Conservation (phyloP, 2,113 vertebrate genomes). For the Triplophysa dalaica region DNA sequence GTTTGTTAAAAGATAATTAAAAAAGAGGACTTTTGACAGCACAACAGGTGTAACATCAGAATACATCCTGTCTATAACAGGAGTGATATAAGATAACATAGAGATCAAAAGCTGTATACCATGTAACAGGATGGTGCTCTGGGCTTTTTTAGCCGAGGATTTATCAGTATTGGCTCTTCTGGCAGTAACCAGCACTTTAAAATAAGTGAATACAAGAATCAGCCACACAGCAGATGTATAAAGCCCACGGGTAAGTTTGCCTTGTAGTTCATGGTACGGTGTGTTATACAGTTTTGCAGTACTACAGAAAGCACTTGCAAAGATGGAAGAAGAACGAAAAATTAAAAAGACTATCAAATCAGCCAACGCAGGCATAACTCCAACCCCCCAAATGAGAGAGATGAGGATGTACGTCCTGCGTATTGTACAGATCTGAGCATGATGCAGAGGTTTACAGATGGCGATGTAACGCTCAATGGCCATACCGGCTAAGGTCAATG, state of each 20-base stretch:
- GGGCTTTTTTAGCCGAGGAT: slow-evolving; percentile 59
- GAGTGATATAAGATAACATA: slow-evolving; percentile 56
- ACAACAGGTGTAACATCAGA: slow-evolving; percentile 1
- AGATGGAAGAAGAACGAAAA: slow-evolving; percentile 56
- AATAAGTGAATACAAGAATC: slow-evolving; percentile 61
- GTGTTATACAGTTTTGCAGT: slow-evolving; percentile 37
- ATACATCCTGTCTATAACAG: slow-evolving; percentile 37
- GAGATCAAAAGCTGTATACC: slow-evolving; percentile 61
- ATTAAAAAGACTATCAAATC: slow-evolving; percentile 65
- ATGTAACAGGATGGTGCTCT: slow-evolving; percentile 66
- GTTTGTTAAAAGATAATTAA: slow-evolving; percentile 51
- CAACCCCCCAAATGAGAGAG: slow-evolving; percentile 61
- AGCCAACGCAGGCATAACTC: slow-evolving; percentile 53
- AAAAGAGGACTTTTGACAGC: slow-evolving; percentile 41
- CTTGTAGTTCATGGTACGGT: slow-evolving; percentile 36
- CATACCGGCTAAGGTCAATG: slow-evolving; percentile 74
- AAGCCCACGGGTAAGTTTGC: slow-evolving; percentile 28
- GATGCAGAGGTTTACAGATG: slow-evolving; percentile 67
- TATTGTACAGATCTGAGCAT: slow-evolving; percentile 65
- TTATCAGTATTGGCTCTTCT: slow-evolving; percentile 39
- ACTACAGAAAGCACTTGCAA: slow-evolving; percentile 47
- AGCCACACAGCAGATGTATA: slow-evolving; percentile 60
- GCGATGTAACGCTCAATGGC: slow-evolving; percentile 72
- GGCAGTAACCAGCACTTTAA: slow-evolving; percentile 56
- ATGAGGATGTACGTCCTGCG: slow-evolving; percentile 59